Evolutionary conservation across 2,888 invertebrate species (phyloP), one percentile per base, ranked within the genome.

Genomic region (Acanthopleura granulata): DNA sequence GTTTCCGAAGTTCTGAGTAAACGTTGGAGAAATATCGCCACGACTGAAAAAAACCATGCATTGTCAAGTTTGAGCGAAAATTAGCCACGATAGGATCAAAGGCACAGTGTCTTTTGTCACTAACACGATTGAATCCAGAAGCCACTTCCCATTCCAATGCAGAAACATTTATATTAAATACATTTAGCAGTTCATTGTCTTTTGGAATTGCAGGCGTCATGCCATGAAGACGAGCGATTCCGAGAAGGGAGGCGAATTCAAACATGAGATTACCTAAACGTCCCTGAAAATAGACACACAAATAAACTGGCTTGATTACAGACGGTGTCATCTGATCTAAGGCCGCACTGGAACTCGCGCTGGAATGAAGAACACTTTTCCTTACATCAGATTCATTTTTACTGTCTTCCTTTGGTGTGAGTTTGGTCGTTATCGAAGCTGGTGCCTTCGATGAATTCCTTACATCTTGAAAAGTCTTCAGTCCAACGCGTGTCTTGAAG

Each of bases 1-100:
- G 76, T n/a, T 76, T 72, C 22, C 76, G 70, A 0, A 85, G 69
- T 18, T 66, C 61, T 6, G 78, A 29, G 49, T 69, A 70, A 3
- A 76, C 74, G 29, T 79, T 74, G 6, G 74, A 57, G 72, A 85
- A 85, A 71, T 84, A 84, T 74, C 80, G 82, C 83, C 83, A 85
- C 0, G 83, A 83, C 74, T 85, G 85, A 61, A 77, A 83, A 74
- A 81, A 85, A 12, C 69, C 69, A 14, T 1, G 16, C 73, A 40
- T 15, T 30, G 16, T 51, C 29, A 22, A 25, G n/a, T 6, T 69
- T 72, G 22, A 76, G 3, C 40, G 4, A 9, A 40, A 40, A 40
- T 40, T 9, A 40, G 40, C 40, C 3, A 3, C 9, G 3, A 40
- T 40, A 9, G 40, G 40, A 40, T 40, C 40, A 40, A 40, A 40